Percentiles rank a stretch among this genome's conserved stretches.
These are phyloP conservation scores for Bubo bubo DNA, from an alignment of 2,113 vertebrate genomes.

Conservation along the genomic window DNA sequence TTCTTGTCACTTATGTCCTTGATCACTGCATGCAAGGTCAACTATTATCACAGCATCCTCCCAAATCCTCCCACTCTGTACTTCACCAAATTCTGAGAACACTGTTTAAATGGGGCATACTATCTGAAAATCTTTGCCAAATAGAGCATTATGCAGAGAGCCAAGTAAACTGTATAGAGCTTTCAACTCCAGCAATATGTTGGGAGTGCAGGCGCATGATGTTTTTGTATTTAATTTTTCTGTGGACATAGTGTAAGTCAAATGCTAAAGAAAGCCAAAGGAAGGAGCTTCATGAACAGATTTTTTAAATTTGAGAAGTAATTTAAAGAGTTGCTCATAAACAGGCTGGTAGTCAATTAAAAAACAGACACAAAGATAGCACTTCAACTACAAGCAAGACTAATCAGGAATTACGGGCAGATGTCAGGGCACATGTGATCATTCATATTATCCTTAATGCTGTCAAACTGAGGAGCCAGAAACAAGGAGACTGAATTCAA, in stretches of 20 bases:
- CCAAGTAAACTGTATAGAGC: background rate
- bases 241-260: background rate
- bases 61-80: background rate
- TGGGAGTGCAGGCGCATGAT: background rate
- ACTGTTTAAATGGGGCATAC: background rate
- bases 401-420: background rate
- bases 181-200: background rate
- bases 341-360: background rate
- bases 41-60: background rate
- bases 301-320: background rate
- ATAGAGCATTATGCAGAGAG: background rate
- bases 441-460: background rate
- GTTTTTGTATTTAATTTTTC: conserved; percentile 3
- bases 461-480: background rate
- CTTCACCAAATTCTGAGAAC: background rate
- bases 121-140: background rate
- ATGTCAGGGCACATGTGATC: background rate
- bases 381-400: background rate
- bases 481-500: background rate
- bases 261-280: background rate
- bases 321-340: background rate
- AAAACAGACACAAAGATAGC: background rate
- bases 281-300: background rate
- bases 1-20: background rate
- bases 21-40: background rate